Evolutionary conservation across 2,797 vertebrate genomes (phyloP), one percentile per base, ranked within the genome.

Genomic region (Prionace glauca): DNA sequence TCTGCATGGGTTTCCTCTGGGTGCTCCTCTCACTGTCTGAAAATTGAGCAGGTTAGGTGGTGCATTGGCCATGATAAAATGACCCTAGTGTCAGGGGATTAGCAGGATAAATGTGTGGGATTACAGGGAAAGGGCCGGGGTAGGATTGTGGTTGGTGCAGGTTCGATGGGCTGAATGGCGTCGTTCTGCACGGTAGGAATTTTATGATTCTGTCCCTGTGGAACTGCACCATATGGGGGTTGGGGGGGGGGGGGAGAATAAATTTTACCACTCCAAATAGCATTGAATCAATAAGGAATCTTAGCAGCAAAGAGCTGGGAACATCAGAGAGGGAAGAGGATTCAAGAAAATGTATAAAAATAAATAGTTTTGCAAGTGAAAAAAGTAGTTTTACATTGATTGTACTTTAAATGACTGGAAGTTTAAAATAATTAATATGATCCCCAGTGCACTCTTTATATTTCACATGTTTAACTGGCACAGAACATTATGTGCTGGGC

Each of bases 401-500:
- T 45, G 20, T 24, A 84, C 36, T 84, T 84, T 84, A 84, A 92
- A 67, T 22, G 9, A 24, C 20, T 41, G 4, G 11, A 91, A 91
- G n/a, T 69, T 92, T 92, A 69, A 92, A 41, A 69, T 69, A 67
- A n/a, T 69, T 92, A 92, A 92, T 62, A 41, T 50, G n/a, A n/a
- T 67, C 88, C 32, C 62, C 32, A 65, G 62, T 91, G 36, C 60
- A 84, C 36, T 84, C 29, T n/a, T n/a, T 65, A 91, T 26, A 56
- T 32, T 69, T 95, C 71, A n/a, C 56, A 29, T 56, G 41, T 74
- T 56, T 32, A 50, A 74, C 65, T 71, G 36, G 65, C 41, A 94
- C 67, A 94, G 93, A 77, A 95, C 93, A 74, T 77, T 56, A 77
- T 95, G 93, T 95, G 26, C 93, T 77, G 71, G 93, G 93, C 93